A percentile compares a stretch with the other conserved stretches of the same genome.
These are phyloP conservation scores for Porites evermanni DNA, from an alignment of 92 coral and sea anemone species.

Conservation along the genomic window DNA sequence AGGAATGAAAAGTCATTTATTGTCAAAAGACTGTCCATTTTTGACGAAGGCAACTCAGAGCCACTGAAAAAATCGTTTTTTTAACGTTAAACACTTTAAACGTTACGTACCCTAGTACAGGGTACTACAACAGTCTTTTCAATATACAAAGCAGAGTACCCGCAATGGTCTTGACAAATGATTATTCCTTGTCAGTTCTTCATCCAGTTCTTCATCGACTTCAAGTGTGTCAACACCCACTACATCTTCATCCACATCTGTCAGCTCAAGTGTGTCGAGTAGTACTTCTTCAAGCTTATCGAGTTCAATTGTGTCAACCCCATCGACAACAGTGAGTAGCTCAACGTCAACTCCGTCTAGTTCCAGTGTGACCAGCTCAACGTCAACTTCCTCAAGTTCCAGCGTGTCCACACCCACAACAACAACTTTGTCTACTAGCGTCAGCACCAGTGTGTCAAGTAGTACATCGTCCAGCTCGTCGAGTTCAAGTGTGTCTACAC, in stretches of 20 bases:
- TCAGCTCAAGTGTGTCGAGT: background rate
- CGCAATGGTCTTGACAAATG: too few species aligned
- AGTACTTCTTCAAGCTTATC: background rate
- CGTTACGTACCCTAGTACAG: too few species aligned
- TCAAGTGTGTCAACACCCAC: background rate
- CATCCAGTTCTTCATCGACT: background rate
- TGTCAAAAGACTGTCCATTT: too few species aligned
- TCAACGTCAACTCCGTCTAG: background rate
- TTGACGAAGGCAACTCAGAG: too few species aligned
- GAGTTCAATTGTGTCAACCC: background rate
- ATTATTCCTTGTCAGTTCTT: background rate
- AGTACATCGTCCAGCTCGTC: background rate
- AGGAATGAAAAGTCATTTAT: too few species aligned
- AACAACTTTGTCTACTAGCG: background rate
- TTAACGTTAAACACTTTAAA: too few species aligned
- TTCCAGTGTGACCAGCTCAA: background rate
- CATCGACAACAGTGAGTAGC: background rate
- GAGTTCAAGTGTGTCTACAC: background rate
- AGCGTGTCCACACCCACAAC: conserved; percentile 14
- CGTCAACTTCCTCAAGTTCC: conserved; percentile 16
- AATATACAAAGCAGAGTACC: too few species aligned
- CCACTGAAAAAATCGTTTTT: too few species aligned
- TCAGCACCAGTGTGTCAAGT: background rate
- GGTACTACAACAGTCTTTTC: too few species aligned
- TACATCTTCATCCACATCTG: background rate